Conservation (phyloP, 1,140 invertebrate species). For the Caenorhabditis latens region DNA sequence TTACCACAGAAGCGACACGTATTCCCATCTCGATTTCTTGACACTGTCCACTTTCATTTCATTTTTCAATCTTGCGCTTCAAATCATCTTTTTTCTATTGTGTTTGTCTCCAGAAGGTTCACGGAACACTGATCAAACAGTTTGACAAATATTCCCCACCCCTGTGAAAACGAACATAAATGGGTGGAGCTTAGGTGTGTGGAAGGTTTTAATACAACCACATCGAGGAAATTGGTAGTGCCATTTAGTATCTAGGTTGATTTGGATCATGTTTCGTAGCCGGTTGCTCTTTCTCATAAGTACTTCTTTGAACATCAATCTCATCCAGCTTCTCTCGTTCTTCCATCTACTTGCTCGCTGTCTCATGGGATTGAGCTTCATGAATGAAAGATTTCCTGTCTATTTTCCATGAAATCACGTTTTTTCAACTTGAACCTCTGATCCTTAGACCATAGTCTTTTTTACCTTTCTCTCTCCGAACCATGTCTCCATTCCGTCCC, state of each 20-base stretch:
- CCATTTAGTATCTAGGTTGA: slow-evolving; percentile 14
- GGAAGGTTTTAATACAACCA: not conserved
- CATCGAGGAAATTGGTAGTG: not conserved
- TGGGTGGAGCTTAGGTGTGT: slow-evolving; percentile 21
- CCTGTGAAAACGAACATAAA: not conserved
- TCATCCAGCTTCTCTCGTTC: not conserved
- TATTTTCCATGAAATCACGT: not conserved
- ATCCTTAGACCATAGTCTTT: slow-evolving; percentile 22
- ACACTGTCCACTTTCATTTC: not conserved
- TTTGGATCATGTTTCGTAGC: slow-evolving; percentile 18
- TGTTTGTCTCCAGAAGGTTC: slow-evolving; percentile 25
- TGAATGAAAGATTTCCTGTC: not conserved
- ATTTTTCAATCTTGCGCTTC: slow-evolving; percentile 25
- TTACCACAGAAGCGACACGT: slow-evolving; percentile 37
- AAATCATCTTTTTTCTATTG: not conserved
- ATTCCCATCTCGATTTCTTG: slow-evolving; percentile 26
- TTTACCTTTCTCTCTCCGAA: slow-evolving; percentile 1
- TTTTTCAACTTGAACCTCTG: slow-evolving; percentile 8
- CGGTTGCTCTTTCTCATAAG: not conserved
- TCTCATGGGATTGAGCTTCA: not conserved
- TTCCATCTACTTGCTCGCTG: not conserved
- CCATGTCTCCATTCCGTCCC: not conserved
- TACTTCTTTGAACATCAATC: not conserved
- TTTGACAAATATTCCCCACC: slow-evolving; percentile 17
- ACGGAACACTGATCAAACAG: slow-evolving; percentile 22